phyloP scores from a whole-genome alignment of 2,113 vertebrate species.

The Tragelaphus strepsiceros region DNA sequence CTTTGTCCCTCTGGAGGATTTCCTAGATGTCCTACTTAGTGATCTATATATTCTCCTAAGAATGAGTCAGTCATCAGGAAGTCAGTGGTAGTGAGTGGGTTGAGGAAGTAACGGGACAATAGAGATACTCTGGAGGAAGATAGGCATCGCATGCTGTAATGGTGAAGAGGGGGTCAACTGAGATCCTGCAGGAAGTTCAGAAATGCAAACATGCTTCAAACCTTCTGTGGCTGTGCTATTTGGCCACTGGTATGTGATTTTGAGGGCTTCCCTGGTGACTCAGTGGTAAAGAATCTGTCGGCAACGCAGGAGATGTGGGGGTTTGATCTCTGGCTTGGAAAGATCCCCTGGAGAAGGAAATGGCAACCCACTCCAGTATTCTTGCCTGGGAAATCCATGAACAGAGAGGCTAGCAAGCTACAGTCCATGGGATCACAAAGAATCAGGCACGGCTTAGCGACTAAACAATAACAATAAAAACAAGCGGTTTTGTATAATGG shows the following conservation, averaged over 20 bases:
- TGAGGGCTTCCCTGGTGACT: background rate
- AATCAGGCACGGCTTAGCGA: background rate
- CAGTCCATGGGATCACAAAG: background rate
- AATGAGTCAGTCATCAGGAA: background rate
- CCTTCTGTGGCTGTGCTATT: background rate
- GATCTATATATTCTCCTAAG: background rate
- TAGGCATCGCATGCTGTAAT: background rate
- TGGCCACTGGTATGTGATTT: background rate
- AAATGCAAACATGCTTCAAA: background rate
- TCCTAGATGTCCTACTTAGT: background rate
- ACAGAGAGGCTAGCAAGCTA: background rate
- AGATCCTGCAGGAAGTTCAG: background rate
- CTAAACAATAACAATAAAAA: background rate
- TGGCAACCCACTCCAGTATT: background rate
- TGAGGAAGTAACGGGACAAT: background rate
- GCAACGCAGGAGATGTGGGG: background rate
- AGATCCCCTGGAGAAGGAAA: background rate
- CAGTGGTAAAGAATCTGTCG: background rate
- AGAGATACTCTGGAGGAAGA: background rate
- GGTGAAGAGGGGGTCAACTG: background rate
- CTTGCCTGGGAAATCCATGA: background rate
- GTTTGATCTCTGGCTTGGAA: background rate
- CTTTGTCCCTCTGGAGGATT: background rate
- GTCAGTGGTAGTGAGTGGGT: background rate
- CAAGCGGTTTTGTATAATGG: background rate